A percentile compares a stretch with the other conserved stretches of the same genome.
These are phyloP conservation scores for Tanytarsus gracilentus DNA, from an alignment of 2,888 invertebrate species.

Conservation along the genomic window DNA sequence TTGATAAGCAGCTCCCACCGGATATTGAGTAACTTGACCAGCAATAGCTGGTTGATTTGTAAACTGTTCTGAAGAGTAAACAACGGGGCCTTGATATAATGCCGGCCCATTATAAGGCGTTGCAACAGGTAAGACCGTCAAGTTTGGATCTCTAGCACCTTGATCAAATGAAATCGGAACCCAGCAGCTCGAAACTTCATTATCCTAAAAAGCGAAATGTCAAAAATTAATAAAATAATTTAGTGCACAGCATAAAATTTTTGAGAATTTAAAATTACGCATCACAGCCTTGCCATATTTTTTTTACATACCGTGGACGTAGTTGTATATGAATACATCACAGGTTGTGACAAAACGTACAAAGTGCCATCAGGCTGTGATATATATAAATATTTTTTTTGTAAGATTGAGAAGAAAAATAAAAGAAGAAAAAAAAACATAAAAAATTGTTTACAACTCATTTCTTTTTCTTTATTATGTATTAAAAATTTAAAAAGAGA, in stretches of 20 bases:
- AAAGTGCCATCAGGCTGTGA: constrained; percentile 42
- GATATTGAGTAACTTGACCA: constrained; percentile 41
- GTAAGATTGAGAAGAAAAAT: constrained; percentile 12
- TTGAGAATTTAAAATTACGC: background rate
- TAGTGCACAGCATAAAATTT: background rate
- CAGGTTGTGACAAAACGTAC: constrained; percentile 43
- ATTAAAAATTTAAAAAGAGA: background rate
- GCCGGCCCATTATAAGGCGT: constrained; percentile 38
- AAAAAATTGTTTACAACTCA: constrained; percentile 9
- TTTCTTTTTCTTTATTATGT: background rate
- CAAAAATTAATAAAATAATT: background rate
- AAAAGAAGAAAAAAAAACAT: constrained; percentile 22
- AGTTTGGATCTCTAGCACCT: constrained; percentile 26
- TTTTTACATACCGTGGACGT: constrained; percentile 27
- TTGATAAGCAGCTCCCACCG: constrained; percentile 39
- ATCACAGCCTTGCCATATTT: background rate
- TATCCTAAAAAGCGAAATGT: constrained; percentile 35
- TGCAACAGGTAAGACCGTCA: constrained; percentile 39
- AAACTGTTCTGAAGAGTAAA: constrained; percentile 41
- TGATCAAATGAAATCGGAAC: constrained; percentile 37
- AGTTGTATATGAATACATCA: constrained; percentile 41
- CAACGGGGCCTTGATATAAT: constrained; percentile 42
- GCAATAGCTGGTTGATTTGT: constrained; percentile 34
- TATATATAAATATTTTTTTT: constrained; percentile 1
- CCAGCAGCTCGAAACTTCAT: constrained; percentile 42